phyloP scores from a whole-genome alignment of 2,888 invertebrate genomes.

The Trachelus troglodyta region DNA sequence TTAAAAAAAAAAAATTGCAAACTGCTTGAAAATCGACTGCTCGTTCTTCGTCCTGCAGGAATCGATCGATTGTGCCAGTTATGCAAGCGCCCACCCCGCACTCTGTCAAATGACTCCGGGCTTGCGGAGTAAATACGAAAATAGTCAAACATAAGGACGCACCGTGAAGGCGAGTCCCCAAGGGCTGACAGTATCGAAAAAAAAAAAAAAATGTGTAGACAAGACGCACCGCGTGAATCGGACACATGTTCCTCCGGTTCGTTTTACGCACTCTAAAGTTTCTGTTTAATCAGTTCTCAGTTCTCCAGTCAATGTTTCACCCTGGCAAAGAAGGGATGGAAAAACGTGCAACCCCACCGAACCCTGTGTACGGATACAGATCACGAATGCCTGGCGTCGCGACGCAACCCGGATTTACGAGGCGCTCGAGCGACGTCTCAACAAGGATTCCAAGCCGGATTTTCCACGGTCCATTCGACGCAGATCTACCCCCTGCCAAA shows the following conservation, averaged over 20 bases:
- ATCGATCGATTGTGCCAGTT: not conserved
- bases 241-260: constrained; percentile 16
- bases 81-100: not conserved
- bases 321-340: not conserved
- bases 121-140: not conserved
- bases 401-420: not conserved
- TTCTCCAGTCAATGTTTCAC: not conserved
- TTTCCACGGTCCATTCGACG: not conserved
- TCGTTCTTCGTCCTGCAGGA: not conserved
- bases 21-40: not conserved
- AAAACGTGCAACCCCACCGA: not conserved
- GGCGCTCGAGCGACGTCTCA: not conserved
- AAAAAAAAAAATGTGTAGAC: not conserved
- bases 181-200: not conserved
- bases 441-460: not conserved
- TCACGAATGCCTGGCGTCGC: not conserved
- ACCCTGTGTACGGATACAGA: not conserved
- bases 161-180: not conserved
- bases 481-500: not conserved
- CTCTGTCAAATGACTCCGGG: not conserved
- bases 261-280: not conserved
- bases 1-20: not conserved
- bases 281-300: constrained; percentile 1
- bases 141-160: not conserved
- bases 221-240: constrained; percentile 15